Conservation (phyloP, 2,797 vertebrate species). For the Mionectes olivaceus region DNA sequence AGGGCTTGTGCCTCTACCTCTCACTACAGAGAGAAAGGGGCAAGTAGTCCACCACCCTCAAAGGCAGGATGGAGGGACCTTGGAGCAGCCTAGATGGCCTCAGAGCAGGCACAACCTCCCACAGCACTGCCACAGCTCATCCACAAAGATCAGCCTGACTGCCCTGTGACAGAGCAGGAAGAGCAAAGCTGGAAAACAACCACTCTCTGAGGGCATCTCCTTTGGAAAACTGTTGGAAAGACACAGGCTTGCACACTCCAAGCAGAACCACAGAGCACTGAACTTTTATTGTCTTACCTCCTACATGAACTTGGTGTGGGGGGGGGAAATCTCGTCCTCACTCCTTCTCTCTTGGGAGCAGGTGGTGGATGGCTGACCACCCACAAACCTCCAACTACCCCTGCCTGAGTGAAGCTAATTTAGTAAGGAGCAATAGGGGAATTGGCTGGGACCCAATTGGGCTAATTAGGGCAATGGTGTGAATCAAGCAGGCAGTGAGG, state of each 20-base stretch:
- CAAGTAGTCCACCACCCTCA: accelerated
- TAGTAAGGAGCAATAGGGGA: background rate
- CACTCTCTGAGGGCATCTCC: background rate
- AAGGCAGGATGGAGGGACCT: accelerated
- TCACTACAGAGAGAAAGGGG: background rate
- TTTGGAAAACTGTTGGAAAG: background rate
- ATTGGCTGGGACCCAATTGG: background rate
- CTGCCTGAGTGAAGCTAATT: background rate
- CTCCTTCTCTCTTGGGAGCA: background rate
- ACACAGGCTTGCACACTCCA: background rate
- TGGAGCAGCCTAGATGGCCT: background rate
- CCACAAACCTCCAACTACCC: background rate
- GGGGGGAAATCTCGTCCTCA: background rate
- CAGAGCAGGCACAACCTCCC: background rate
- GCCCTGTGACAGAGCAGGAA: background rate
- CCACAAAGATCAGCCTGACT: background rate
- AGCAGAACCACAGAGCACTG: accelerated
- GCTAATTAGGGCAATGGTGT: background rate
- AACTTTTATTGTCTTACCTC: background rate
- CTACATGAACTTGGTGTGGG: background rate
- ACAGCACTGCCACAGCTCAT: accelerated
- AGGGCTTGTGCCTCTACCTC: background rate
- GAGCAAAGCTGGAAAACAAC: background rate
- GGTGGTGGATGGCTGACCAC: background rate
- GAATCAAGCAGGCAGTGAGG: background rate